Conservation (phyloP, 2,797 vertebrate species). For the Chrysolophus pictus region DNA sequence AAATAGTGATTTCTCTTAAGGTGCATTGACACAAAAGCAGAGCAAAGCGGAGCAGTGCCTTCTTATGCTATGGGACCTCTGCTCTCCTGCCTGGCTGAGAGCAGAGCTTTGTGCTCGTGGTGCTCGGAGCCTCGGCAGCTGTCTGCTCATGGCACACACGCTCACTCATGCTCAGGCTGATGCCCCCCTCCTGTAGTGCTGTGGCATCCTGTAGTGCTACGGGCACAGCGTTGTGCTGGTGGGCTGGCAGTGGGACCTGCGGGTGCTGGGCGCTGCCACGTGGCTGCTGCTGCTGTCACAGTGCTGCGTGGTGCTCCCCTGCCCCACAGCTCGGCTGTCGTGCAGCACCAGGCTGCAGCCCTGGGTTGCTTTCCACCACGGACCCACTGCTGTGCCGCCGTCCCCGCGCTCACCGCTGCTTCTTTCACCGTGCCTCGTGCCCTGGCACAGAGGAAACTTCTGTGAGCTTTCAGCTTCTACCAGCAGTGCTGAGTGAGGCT, state of each 20-base stretch:
- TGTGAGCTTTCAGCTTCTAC: not conserved
- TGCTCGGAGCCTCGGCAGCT: not conserved
- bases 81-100: not conserved
- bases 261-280: too few relatives aligned
- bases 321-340: too few relatives aligned
- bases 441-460: not conserved
- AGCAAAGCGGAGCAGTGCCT: not conserved
- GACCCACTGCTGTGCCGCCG: not conserved
- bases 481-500: not conserved
- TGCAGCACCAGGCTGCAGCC: not conserved
- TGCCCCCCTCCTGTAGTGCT: not conserved
- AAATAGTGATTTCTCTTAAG: not conserved
- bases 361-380: not conserved
- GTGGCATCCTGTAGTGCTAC: not conserved
- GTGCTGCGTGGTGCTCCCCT: too few relatives aligned
- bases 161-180: not conserved
- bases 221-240: not conserved
- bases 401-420: too few relatives aligned
- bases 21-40: not conserved
- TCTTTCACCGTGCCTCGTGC: too few relatives aligned
- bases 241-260: too few relatives aligned
- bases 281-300: too few relatives aligned
- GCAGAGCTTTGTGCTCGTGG: not conserved
- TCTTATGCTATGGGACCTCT: fast-evolving
- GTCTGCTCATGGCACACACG: not conserved